Conservation (phyloP, 2,797 vertebrate genomes). For the Danionella dracula region DNA sequence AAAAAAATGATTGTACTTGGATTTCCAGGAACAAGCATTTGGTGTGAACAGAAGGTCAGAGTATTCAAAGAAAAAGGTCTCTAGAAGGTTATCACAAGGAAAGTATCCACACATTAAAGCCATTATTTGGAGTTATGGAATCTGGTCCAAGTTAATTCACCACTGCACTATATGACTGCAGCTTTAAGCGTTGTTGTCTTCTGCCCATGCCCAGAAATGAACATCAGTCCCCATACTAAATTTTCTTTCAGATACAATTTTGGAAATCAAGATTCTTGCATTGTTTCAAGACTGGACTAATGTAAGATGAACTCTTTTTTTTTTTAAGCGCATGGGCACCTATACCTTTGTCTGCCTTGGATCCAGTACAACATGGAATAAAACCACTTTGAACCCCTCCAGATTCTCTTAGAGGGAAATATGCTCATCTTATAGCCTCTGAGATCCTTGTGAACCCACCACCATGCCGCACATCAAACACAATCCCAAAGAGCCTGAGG, state of each 20-base stretch:
- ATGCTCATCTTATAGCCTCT: not conserved
- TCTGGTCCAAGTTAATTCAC: not conserved
- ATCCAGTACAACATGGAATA: no score
- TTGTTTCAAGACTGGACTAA: no score
- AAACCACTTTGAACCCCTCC: not conserved
- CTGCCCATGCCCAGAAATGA: no score
- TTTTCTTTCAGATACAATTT: no score
- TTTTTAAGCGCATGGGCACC: no score
- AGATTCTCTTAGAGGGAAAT: not conserved
- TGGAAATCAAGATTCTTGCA: no score
- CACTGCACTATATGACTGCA: not conserved
- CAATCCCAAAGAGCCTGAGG: not conserved
- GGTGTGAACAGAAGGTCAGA: slow-evolving; percentile 55
- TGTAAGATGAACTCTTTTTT: no score
- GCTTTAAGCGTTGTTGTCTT: no score
- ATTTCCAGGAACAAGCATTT: slow-evolving; percentile 13
- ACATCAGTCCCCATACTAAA: no score
- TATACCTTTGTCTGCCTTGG: no score
- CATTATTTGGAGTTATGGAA: not conserved
- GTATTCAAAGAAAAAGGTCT: slow-evolving; percentile 51
- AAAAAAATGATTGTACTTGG: not conserved
- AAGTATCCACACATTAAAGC: slow-evolving; percentile 16
- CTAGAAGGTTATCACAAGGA: slow-evolving; percentile 47
- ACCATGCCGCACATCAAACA: not conserved
- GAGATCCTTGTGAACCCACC: not conserved